Conservation (phyloP, 2,888 invertebrate species). For the Aphodius granarius region DNA sequence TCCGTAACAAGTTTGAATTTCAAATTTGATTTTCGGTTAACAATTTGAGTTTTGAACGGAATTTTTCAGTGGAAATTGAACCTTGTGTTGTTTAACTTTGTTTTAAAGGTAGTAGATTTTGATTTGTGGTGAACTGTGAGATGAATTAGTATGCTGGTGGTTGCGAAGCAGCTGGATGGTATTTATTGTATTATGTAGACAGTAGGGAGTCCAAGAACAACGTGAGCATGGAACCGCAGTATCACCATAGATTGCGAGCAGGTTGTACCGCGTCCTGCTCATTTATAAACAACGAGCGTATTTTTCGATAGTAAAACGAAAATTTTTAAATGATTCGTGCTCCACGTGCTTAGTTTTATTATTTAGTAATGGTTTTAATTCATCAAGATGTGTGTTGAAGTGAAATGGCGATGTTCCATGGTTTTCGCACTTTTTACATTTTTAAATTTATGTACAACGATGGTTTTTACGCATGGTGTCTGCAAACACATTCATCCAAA, state of each 20-base stretch:
- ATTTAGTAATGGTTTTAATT: slow-evolving; percentile 22
- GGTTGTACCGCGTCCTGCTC: not conserved
- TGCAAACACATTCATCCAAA: slow-evolving; percentile 39
- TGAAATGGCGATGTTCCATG: slow-evolving; percentile 41
- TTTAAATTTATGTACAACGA: slow-evolving; percentile 31
- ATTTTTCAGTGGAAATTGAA: not conserved
- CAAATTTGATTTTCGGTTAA: not conserved
- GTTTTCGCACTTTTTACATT: slow-evolving; percentile 34
- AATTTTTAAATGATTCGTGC: not conserved
- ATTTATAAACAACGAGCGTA: not conserved
- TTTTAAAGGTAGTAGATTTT: not conserved
- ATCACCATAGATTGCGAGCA: not conserved
- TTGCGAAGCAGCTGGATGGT: not conserved
- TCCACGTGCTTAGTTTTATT: not conserved
- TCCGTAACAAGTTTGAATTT: not conserved
- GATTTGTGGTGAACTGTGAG: not conserved
- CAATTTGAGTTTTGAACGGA: not conserved
- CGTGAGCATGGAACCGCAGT: not conserved
- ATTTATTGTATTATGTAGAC: not conserved
- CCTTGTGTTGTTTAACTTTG: not conserved
- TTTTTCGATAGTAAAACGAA: not conserved
- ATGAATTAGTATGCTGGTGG: not conserved
- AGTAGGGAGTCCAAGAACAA: not conserved
- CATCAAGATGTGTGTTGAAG: slow-evolving; percentile 43
- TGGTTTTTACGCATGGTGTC: slow-evolving; percentile 30